Percentiles rank a stretch among this genome's conserved stretches.
Evolutionary conservation across 2,888 invertebrate genomes (phyloP).

Genomic region (Leistus spinibarbis): DNA sequence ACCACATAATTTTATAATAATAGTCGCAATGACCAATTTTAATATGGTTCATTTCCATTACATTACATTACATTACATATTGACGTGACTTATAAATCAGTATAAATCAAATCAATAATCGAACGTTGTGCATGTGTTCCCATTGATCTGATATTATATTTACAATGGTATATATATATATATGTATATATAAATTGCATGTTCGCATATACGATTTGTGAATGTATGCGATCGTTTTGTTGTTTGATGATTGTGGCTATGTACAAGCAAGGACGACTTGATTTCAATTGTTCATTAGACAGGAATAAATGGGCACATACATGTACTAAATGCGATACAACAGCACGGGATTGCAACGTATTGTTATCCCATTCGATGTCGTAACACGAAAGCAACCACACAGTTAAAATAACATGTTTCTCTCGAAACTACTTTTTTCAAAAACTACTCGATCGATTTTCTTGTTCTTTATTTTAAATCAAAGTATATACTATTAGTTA

Average conservation of each 20-base stretch:
- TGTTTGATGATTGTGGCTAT: no score
- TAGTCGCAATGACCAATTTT: no score
- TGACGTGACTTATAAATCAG: neutral
- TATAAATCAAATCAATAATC: neutral
- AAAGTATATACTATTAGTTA: no score
- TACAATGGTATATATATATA: neutral
- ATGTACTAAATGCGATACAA: conserved; percentile 13
- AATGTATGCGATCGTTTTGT: neutral
- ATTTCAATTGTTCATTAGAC: conserved; percentile 24
- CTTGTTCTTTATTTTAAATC: no score
- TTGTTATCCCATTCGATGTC: no score
- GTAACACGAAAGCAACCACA: no score
- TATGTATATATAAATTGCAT: neutral
- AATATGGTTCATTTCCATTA: no score
- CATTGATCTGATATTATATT: neutral
- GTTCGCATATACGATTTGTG: neutral
- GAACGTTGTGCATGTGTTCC: neutral
- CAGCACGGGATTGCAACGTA: no score
- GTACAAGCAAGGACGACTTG: conserved; percentile 26
- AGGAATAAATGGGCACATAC: conserved; percentile 9
- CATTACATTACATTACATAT: no score
- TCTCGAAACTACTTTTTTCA: no score
- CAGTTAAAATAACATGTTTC: neutral
- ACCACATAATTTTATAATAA: no score
- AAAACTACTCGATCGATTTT: no score